phyloP scores from a whole-genome alignment of 92 coral and sea anemone genomes.

The Paramuricea clavata region DNA sequence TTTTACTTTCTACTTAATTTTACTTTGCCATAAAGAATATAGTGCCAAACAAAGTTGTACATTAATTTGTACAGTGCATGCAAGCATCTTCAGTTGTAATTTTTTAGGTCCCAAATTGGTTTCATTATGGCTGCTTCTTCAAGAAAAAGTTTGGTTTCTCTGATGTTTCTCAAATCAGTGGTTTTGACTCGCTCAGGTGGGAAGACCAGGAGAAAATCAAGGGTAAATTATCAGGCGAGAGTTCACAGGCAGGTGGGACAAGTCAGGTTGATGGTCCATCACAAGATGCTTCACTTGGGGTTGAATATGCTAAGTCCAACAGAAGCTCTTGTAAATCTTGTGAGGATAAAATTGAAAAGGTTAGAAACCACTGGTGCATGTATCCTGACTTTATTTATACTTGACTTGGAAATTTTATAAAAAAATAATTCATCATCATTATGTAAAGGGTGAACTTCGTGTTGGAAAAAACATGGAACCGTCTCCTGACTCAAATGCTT shows the following conservation, averaged over 20 bases:
- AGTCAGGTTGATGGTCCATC: constrained; percentile 52
- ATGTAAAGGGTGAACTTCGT: constrained; percentile 84
- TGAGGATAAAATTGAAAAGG: constrained; percentile 92
- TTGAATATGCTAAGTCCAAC: constrained; percentile 95
- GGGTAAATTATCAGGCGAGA: constrained; percentile 64
- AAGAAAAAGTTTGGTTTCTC: constrained; percentile 67
- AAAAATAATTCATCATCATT: too few relatives aligned
- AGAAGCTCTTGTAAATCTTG: constrained; percentile 94
- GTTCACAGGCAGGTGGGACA: constrained; percentile 29
- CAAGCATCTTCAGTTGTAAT: not conserved
- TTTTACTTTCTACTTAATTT: too few relatives aligned
- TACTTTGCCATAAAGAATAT: too few relatives aligned
- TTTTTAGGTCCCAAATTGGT: constrained; percentile 92
- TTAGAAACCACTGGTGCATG: not conserved
- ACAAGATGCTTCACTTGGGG: constrained; percentile 40
- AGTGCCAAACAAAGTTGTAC: too few relatives aligned
- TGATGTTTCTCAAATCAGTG: constrained; percentile 72
- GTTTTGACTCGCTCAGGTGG: constrained; percentile 92
- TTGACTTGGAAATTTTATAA: too few relatives aligned
- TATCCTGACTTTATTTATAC: too few relatives aligned
- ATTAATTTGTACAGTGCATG: too few relatives aligned
- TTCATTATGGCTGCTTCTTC: constrained; percentile 92
- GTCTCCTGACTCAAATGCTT: constrained; percentile 80
- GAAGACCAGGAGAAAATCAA: constrained; percentile 91
- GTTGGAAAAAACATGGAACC: constrained; percentile 94